phyloP scores from a whole-genome alignment of 2,888 invertebrate species.

The Caenorhabditis sp. region DNA sequence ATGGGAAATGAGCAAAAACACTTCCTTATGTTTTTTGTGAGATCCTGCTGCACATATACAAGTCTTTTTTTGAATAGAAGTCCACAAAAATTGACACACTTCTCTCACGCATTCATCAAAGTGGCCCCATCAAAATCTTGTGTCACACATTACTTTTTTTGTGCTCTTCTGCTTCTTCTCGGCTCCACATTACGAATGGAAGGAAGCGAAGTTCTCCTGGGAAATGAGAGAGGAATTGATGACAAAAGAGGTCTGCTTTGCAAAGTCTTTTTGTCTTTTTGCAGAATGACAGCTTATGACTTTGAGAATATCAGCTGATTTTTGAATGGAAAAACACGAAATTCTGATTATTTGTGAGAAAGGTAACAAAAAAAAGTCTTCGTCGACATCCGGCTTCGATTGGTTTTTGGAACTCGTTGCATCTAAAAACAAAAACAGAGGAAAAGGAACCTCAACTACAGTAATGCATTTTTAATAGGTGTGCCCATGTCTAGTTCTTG shows the following conservation, averaged over 20 bases:
- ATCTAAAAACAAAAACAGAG: neutral
- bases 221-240: conserved; percentile 47
- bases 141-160: conserved; percentile 62
- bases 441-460: neutral
- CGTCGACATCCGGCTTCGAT: neutral
- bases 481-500: neutral
- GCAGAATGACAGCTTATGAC: conserved; percentile 8
- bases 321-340: conserved; percentile 11
- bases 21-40: conserved; percentile 23
- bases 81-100: conserved; percentile 13
- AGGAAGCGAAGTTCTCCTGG: conserved; percentile 37
- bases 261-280: conserved; percentile 4
- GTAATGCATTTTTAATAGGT: conserved; percentile 12
- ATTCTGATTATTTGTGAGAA: neutral
- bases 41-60: neutral
- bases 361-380: neutral
- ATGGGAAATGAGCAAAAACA: conserved; percentile 6
- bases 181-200: conserved; percentile 37
- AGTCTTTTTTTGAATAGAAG: conserved; percentile 4
- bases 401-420: conserved; percentile 3
- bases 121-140: conserved; percentile 60
- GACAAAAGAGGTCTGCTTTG: conserved; percentile 18
- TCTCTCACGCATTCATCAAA: conserved; percentile 61
- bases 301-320: conserved; percentile 7
- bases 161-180: conserved; percentile 10